Base-by-base conservation (phyloP, 2,888 invertebrate species). In the Notodonta dromedarius region DNA sequence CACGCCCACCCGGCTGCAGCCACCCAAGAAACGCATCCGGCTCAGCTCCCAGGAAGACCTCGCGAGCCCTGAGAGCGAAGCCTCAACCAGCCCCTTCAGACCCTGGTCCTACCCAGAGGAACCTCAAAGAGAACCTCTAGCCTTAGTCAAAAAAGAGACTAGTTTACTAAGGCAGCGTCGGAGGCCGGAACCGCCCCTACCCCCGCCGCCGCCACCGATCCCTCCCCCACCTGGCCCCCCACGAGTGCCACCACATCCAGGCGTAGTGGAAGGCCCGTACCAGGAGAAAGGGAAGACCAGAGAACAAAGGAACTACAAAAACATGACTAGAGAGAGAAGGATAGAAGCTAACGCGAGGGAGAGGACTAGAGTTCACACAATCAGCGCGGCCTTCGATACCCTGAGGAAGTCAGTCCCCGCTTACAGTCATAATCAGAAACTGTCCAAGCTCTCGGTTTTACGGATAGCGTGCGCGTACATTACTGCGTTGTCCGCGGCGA, bases 321-420 rank as follows among this genome's bases (percentile, higher is more conserved):
- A 98, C 85, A 98, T 98, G 98, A 98, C 98, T 0, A 94, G 98
- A 24, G 98, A 98, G 84, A 93, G 98, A 72, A 94, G 98, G 70
- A 98, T 98, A 81, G 98, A 99, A 85, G 98, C 98, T 0, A 99
- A 99, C 83, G 98, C 98, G 0, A 94, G 98, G 6, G 98, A 99
- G 84, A 91, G 98, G 63, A 98, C 98, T 7, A 94, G 98, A 58
- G 98, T 99, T 0, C 98, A 99, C 86, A 98, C 98, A 0, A 99
- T 99, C 71, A 98, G 98, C 80, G 98, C 98, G 0, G 98, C 98
- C 0, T 99, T 98, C 84, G 98, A 99, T 72, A 98, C 97, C 0
- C 91, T 99, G 11, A 94, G 98, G 54, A 94, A 94, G 64, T 94
- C 98, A 0, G 96, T 99, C 53, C 98, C 98, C 4, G 96, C 98